Evolutionary conservation across 2,797 vertebrate genomes (phyloP).

Genomic region (Ctenopoma multispine): DNA sequence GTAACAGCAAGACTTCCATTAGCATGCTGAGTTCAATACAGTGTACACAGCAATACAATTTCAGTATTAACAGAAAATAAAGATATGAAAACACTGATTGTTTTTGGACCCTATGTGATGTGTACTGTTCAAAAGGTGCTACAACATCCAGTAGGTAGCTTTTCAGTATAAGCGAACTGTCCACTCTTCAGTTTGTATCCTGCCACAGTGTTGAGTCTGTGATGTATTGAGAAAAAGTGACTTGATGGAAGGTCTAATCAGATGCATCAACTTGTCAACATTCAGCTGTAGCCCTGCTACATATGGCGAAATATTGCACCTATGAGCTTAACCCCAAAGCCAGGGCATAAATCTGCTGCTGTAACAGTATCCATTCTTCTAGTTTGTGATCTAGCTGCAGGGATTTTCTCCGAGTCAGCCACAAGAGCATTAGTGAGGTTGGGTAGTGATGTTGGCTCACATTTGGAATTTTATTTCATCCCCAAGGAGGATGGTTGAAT

Average conservation of each 20-base stretch:
- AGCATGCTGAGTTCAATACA: conserved; percentile 49
- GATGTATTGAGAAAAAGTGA: too few species aligned
- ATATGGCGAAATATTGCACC: too few species aligned
- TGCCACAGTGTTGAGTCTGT: too few species aligned
- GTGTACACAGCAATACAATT: conserved; percentile 39
- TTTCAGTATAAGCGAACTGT: conserved; percentile 7
- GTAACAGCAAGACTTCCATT: conserved; percentile 70
- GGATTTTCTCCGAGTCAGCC: conserved; percentile 14
- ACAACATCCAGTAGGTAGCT: not conserved
- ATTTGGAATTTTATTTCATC: not conserved
- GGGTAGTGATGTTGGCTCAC: not conserved
- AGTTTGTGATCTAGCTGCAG: not conserved
- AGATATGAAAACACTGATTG: conserved; percentile 17
- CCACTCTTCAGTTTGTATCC: not conserved
- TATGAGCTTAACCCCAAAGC: too few species aligned
- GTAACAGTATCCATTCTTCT: not conserved
- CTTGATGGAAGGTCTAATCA: too few species aligned
- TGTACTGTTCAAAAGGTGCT: conserved; percentile 11
- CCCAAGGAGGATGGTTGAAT: not conserved
- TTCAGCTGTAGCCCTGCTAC: too few species aligned
- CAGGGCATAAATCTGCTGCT: too few species aligned
- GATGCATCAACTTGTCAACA: too few species aligned
- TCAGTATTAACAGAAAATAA: conserved; percentile 23
- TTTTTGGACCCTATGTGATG: conserved; percentile 25
- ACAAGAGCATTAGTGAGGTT: conserved; percentile 16